phyloP scores from a whole-genome alignment of 37 sponge, comb jelly and placozoan species.

The Cliona cf. orientalis region DNA sequence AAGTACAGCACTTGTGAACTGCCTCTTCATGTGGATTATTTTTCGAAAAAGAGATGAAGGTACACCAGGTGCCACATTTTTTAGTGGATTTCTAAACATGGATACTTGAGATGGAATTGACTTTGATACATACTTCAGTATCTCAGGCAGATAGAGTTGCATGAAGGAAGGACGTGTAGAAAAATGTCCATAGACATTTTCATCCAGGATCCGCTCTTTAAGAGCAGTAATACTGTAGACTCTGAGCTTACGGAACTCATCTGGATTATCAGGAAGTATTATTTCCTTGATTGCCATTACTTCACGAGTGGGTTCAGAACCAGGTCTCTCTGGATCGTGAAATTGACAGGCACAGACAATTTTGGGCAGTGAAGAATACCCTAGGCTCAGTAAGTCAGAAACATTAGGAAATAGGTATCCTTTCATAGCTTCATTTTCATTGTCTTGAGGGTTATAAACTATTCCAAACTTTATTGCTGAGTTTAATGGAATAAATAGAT shows the following conservation, averaged over 20 bases:
- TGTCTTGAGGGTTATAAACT: constrained; percentile 28
- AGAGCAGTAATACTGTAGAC: constrained; percentile 29
- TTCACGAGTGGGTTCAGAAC: neutral
- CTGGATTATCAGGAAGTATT: constrained; percentile 6
- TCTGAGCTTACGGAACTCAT: neutral
- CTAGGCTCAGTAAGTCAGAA: constrained; percentile 12
- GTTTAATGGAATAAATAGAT: constrained; percentile 46
- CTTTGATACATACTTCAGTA: constrained; percentile 21
- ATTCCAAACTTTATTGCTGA: constrained; percentile 36
- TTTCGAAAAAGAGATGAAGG: constrained; percentile 3
- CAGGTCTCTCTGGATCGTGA: neutral
- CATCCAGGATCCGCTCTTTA: constrained; percentile 10
- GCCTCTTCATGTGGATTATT: neutral
- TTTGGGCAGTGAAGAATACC: constrained; percentile 45
- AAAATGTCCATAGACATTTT: constrained; percentile 28
- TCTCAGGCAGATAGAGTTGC: constrained; percentile 43
- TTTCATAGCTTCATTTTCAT: constrained; percentile 31
- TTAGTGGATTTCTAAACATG: neutral
- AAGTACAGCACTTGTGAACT: constrained; percentile 3
- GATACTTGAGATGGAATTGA: constrained; percentile 17
- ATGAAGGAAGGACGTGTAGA: constrained; percentile 31
- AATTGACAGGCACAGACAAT: constrained; percentile 10
- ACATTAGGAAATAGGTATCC: constrained; percentile 32
- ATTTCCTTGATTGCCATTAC: constrained; percentile 1
- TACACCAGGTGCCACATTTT: constrained; percentile 6